phyloP scores from a whole-genome alignment of 2,888 invertebrate genomes.

The Junonia oenone region DNA sequence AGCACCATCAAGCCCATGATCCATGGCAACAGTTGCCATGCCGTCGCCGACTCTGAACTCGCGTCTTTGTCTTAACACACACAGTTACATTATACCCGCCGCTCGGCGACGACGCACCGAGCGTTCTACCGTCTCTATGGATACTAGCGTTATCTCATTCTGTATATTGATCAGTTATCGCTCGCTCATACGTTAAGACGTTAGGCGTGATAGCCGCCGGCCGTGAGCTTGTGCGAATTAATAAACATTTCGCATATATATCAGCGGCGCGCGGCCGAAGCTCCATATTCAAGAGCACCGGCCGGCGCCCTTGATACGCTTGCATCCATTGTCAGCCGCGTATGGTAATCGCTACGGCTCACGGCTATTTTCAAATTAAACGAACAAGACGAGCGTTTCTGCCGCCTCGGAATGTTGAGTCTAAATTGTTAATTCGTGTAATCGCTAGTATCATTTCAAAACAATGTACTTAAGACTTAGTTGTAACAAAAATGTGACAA shows the following conservation, averaged over 20 bases:
- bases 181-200: neutral
- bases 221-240: neutral
- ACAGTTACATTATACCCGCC: neutral
- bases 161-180: neutral
- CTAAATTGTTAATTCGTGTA: neutral
- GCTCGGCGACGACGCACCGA: neutral
- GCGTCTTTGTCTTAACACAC: conserved; percentile 41
- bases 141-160: neutral
- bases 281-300: neutral
- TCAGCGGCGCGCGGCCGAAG: neutral
- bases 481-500: neutral
- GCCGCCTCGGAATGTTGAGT: neutral
- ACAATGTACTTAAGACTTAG: neutral
- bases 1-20: conserved; percentile 83
- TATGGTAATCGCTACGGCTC: neutral
- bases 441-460: neutral
- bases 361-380: conserved; percentile 5
- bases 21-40: conserved; percentile 80
- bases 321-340: conserved; percentile 6
- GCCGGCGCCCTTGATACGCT: conserved; percentile 4
- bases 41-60: conserved; percentile 45
- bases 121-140: neutral
- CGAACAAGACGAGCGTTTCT: neutral
- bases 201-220: neutral
- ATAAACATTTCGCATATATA: conserved; percentile 7